Conservation (phyloP, 53 echinoderm and acorn worm genomes). For the Luidia sarsii region DNA sequence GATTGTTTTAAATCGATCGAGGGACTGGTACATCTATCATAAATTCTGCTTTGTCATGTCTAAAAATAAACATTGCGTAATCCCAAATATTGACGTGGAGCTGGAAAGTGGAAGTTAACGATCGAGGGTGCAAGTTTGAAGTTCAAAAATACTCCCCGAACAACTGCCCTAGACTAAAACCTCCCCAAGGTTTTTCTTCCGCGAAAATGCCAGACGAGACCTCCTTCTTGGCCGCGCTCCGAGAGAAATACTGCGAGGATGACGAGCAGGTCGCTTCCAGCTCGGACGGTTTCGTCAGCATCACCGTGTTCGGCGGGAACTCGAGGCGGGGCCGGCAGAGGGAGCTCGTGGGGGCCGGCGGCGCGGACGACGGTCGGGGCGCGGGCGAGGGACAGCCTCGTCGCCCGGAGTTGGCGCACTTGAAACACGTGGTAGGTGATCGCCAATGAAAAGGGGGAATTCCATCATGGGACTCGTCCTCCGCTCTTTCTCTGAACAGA, state of each 20-base stretch:
- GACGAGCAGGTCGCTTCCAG: constrained; percentile 60
- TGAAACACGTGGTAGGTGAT: constrained; percentile 82
- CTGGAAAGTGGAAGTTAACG: neutral
- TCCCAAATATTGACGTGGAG: neutral
- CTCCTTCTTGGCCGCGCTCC: constrained; percentile 79
- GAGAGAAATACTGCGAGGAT: constrained; percentile 82
- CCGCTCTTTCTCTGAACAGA: too few relatives aligned
- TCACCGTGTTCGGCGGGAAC: constrained; percentile 42
- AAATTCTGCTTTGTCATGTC: neutral
- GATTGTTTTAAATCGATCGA: too few relatives aligned
- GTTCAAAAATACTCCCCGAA: too few relatives aligned
- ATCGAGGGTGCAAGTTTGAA: neutral
- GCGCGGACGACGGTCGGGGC: constrained; percentile 22
- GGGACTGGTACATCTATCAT: too few relatives aligned
- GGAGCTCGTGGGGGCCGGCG: constrained; percentile 1
- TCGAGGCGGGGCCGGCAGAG: constrained; percentile 9
- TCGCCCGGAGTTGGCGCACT: constrained; percentile 73
- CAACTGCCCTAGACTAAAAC: too few relatives aligned
- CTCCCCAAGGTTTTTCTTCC: neutral
- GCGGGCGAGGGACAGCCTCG: too few relatives aligned
- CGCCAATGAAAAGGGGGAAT: too few relatives aligned
- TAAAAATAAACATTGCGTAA: constrained; percentile 14
- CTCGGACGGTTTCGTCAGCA: constrained; percentile 47
- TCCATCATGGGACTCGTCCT: too few relatives aligned
- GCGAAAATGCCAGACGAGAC: neutral